These are phyloP conservation scores for Mastacembelus armatus DNA, from an alignment of 2,797 vertebrate genomes.

Conservation along the genomic window DNA sequence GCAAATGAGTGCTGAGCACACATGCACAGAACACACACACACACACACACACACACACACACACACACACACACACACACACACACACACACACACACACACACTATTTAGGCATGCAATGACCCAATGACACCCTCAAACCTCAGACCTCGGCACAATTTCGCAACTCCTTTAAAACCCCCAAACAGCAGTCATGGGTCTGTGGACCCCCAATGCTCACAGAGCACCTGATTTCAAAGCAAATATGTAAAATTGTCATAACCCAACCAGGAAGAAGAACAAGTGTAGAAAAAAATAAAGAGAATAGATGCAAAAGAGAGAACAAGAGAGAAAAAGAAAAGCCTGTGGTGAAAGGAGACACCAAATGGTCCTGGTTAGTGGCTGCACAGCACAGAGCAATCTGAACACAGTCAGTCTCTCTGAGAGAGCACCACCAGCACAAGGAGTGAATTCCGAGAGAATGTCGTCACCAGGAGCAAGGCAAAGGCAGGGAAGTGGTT, in stretches of 20 bases:
- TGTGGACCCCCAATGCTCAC: conserved; percentile 30
- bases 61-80: too few relatives aligned
- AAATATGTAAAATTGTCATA: conserved; percentile 67
- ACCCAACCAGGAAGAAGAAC: conserved; percentile 66
- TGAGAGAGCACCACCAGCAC: conserved; percentile 72
- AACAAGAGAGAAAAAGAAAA: conserved; percentile 49
- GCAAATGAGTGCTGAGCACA: conserved; percentile 16
- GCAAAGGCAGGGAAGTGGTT: conserved; percentile 84
- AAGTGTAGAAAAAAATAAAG: conserved; percentile 28
- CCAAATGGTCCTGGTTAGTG: conserved; percentile 83
- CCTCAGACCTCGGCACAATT: conserved; percentile 17
- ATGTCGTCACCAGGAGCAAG: conserved; percentile 81
- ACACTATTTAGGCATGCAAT: not conserved
- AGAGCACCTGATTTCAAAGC: conserved; percentile 53
- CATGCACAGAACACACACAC: conserved; percentile 7
- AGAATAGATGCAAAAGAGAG: conserved; percentile 42
- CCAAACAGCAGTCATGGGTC: not conserved
- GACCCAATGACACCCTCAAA: conserved; percentile 18
- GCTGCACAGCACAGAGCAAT: conserved; percentile 69
- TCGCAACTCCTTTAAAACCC: conserved; percentile 15
- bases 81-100: too few relatives aligned
- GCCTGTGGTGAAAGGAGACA: conserved; percentile 72
- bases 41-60: too few relatives aligned
- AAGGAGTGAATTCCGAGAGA: conserved; percentile 85
- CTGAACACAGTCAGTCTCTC: conserved; percentile 62